Evolutionary conservation across 2,888 invertebrate species (phyloP).

Genomic region (Stenodema calcarata): DNA sequence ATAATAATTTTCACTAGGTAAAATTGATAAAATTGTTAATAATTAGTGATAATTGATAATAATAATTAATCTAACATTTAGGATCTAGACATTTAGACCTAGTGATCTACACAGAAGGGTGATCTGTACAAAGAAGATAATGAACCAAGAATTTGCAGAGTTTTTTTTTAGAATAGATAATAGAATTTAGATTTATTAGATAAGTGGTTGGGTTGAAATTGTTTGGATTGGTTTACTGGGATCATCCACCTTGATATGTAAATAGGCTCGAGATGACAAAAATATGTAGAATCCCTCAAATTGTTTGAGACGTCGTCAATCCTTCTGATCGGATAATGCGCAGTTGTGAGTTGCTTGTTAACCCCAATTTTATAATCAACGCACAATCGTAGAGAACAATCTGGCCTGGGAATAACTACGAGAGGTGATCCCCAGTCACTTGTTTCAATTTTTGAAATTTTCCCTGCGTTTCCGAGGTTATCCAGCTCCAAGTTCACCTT

Average conservation of each 20-base stretch:
- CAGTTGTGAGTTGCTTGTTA: background rate
- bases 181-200: no score
- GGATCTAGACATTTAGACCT: no score
- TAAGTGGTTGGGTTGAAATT: no score
- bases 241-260: background rate
- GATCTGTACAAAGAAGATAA: no score
- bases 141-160: no score
- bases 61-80: no score
- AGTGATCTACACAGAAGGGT: no score
- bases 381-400: background rate
- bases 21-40: no score
- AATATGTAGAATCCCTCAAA: background rate
- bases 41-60: no score
- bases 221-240: background rate
- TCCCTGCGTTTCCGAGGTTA: constrained; percentile 41
- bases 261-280: constrained; percentile 14
- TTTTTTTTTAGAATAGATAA: no score
- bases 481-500: background rate
- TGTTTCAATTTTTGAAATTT: constrained; percentile 31
- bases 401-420: constrained; percentile 13
- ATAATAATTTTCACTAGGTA: no score
- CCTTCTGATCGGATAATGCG: constrained; percentile 48
- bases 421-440: constrained; percentile 50
- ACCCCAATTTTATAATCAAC: background rate
- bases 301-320: constrained; percentile 46